These are phyloP conservation scores for Cynodonichthys magdalenae DNA, from an alignment of 2,797 vertebrate genomes.

Conservation along the genomic window DNA sequence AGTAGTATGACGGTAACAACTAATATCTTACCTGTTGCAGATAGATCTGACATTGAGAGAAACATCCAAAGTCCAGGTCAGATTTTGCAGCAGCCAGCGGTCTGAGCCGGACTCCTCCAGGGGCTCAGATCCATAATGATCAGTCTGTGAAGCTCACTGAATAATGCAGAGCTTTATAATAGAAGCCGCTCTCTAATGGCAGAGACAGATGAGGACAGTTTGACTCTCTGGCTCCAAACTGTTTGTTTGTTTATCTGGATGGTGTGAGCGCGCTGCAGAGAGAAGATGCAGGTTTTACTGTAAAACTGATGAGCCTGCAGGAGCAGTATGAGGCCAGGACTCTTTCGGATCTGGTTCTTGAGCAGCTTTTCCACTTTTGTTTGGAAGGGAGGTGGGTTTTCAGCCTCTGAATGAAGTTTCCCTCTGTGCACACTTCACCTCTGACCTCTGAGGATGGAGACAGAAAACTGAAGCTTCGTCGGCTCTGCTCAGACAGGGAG, in stretches of 20 bases:
- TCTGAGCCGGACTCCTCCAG: slow-evolving; percentile 50
- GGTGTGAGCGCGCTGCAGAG: slow-evolving; percentile 41
- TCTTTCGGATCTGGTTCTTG: background rate
- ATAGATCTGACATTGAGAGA: background rate
- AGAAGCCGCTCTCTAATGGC: slow-evolving; percentile 77
- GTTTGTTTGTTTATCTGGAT: slow-evolving; percentile 67
- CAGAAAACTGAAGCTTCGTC: slow-evolving; percentile 28
- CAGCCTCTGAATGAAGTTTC: slow-evolving; percentile 4
- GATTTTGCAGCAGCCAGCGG: slow-evolving; percentile 29
- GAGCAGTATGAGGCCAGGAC: background rate
- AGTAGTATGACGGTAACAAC: no score
- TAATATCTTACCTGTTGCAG: no score
- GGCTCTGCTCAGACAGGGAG: slow-evolving; percentile 16
- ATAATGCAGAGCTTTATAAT: slow-evolving; percentile 82
- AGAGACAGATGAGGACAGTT: slow-evolving; percentile 79
- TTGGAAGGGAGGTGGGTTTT: slow-evolving; percentile 15
- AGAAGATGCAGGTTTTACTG: slow-evolving; percentile 2
- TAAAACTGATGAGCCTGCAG: slow-evolving; percentile 9
- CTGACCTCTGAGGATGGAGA: slow-evolving; percentile 25
- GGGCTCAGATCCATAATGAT: slow-evolving; percentile 75
- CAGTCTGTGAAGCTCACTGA: slow-evolving; percentile 74
- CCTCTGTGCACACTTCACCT: slow-evolving; percentile 25
- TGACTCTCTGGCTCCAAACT: slow-evolving; percentile 58
- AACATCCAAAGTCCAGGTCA: no score
- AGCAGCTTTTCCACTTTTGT: slow-evolving; percentile 7